phyloP scores from a whole-genome alignment of 1,140 invertebrate species.

The Aphelinus atriplicis region DNA sequence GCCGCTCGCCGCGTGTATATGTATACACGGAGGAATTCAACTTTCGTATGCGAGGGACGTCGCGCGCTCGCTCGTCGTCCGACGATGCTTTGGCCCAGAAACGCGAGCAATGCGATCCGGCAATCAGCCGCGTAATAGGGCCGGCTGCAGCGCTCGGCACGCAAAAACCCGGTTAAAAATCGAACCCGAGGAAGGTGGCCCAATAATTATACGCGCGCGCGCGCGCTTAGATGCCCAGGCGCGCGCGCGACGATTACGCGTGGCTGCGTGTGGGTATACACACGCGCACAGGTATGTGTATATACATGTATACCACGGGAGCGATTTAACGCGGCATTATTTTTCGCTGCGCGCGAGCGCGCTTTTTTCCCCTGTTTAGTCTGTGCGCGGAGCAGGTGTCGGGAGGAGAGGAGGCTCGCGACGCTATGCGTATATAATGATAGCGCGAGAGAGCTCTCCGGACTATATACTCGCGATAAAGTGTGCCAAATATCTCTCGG shows the following conservation, averaged over 20 bases:
- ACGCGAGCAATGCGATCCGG: conserved; percentile 1
- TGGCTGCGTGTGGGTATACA: no score
- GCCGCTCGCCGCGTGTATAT: no score
- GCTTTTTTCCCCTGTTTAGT: neutral
- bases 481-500: conserved; percentile 21
- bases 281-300: neutral
- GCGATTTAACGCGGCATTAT: conserved; percentile 39
- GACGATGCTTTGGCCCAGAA: no score
- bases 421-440: conserved; percentile 18
- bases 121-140: conserved; percentile 20
- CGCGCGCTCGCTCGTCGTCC: neutral
- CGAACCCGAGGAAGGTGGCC: no score
- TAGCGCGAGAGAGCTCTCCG: neutral
- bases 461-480: conserved; percentile 11
- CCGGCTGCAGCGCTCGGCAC: conserved; percentile 19
- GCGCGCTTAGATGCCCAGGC: conserved; percentile 10
- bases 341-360: conserved; percentile 10
- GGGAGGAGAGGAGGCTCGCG: neutral
- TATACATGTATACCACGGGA: conserved; percentile 15
- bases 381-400: conserved; percentile 22
- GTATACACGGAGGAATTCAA: neutral
- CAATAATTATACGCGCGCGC: conserved; percentile 27
- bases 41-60: conserved; percentile 14
- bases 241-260: conserved; percentile 16
- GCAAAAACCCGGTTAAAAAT: neutral